phyloP scores from a whole-genome alignment of 2,888 invertebrate species.

The Monochamus alternatus region DNA sequence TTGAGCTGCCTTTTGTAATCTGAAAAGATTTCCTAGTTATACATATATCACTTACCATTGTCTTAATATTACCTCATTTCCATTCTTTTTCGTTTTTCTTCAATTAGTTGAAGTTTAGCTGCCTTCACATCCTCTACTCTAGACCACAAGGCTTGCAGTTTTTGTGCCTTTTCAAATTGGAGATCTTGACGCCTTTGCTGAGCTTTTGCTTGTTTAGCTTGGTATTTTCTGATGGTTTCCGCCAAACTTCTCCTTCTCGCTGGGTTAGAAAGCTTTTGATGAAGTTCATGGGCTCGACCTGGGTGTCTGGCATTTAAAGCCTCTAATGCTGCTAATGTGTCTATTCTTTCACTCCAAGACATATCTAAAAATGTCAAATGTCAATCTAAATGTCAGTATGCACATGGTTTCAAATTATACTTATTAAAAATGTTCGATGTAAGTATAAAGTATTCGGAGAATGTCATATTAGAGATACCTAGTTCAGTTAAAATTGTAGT shows the following conservation, averaged over 20 bases:
- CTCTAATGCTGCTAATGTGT: constrained; percentile 84
- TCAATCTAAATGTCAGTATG: neutral
- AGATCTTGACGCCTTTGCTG: constrained; percentile 88
- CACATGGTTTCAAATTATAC: too few relatives aligned
- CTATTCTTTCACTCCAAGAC: constrained; percentile 90
- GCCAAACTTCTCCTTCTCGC: constrained; percentile 89
- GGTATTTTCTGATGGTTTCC: constrained; percentile 85
- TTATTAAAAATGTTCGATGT: too few relatives aligned
- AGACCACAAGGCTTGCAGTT: constrained; percentile 88
- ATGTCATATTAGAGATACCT: too few relatives aligned
- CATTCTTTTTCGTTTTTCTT: constrained; percentile 84
- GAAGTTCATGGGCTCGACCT: constrained; percentile 91
- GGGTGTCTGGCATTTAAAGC: constrained; percentile 91
- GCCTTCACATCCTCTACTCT: constrained; percentile 89
- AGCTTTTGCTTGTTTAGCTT: constrained; percentile 93
- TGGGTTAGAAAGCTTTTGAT: constrained; percentile 94
- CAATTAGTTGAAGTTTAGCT: constrained; percentile 89
- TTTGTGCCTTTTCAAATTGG: constrained; percentile 87
- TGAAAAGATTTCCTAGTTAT: constrained; percentile 36
- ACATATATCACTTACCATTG: neutral
- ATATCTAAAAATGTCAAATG: constrained; percentile 70
- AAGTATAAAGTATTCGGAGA: too few relatives aligned
- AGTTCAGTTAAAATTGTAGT: too few relatives aligned
- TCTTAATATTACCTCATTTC: constrained; percentile 72
- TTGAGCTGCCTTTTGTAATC: constrained; percentile 89